Evolutionary conservation across 2,797 vertebrate genomes (phyloP).

Genomic region (Acanthornis magna): DNA sequence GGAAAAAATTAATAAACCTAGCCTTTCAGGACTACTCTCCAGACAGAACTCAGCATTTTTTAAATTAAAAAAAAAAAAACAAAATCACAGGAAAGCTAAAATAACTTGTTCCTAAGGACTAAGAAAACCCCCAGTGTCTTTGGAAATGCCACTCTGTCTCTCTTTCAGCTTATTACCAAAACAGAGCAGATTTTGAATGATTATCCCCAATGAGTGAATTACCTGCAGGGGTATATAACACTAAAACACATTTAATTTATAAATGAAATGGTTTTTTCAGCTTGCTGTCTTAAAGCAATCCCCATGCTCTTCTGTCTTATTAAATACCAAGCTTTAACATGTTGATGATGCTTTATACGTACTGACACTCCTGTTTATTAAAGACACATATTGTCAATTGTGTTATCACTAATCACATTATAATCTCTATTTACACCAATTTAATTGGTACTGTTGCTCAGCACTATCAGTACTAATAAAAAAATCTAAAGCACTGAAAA

Average conservation of each 20-base stretch:
- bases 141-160: background rate
- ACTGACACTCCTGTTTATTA: constrained; percentile 34
- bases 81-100: background rate
- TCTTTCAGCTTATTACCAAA: constrained; percentile 26
- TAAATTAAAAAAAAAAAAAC: background rate
- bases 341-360: constrained; percentile 36
- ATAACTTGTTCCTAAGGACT: constrained; percentile 29
- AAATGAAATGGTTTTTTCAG: constrained; percentile 40
- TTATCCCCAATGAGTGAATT: constrained; percentile 50
- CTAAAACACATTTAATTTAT: constrained; percentile 47
- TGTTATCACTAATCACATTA: constrained; percentile 49
- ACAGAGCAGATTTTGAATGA: constrained; percentile 42
- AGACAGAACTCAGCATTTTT: background rate
- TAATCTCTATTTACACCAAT: constrained; percentile 53
- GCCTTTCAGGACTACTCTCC: background rate
- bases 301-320: background rate
- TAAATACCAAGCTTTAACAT: constrained; percentile 30
- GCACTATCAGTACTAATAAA: constrained; percentile 25
- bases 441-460: constrained; percentile 19
- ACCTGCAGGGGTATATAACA: constrained; percentile 47
- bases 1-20: background rate
- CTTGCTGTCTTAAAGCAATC: constrained; percentile 44
- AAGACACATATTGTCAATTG: constrained; percentile 4
- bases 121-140: constrained; percentile 11
- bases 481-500: background rate